Evolutionary conservation across 2,888 invertebrate genomes (phyloP).

Genomic region (Noctua comes): DNA sequence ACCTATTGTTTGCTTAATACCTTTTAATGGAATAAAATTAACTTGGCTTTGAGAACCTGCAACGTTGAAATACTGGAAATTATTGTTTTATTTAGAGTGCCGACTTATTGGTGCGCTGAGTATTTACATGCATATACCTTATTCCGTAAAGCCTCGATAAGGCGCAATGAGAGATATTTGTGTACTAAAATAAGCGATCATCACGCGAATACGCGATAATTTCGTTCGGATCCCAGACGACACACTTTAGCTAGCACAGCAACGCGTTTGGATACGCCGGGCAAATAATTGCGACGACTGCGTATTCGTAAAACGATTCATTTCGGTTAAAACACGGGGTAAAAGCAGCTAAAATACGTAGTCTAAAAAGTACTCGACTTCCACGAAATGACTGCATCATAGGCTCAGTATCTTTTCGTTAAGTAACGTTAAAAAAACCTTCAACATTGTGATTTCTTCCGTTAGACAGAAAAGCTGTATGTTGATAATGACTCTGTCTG

Average conservation of each 20-base stretch:
- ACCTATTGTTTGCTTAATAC: constrained; percentile 26
- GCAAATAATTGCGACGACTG: background rate
- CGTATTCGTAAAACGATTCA: background rate
- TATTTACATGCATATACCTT: background rate
- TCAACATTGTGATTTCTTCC: background rate
- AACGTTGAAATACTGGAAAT: background rate
- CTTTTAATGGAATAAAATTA: constrained; percentile 15
- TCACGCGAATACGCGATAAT: background rate
- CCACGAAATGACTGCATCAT: background rate
- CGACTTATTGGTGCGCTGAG: background rate
- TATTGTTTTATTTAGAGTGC: background rate
- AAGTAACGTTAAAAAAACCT: background rate
- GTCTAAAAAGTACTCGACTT: too few species aligned
- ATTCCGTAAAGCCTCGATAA: background rate
- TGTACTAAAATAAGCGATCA: background rate
- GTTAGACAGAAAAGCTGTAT: background rate
- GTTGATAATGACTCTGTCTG: background rate
- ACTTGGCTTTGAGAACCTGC: background rate
- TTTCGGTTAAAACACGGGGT: background rate
- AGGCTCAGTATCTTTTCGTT: background rate
- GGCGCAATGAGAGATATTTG: background rate
- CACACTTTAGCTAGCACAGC: background rate
- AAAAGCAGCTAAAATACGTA: background rate
- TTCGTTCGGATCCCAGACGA: background rate
- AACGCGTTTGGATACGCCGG: background rate